These are phyloP conservation scores for Phallusia fumigata DNA, from an alignment of 23 tunicate genomes.

Conservation along the genomic window DNA sequence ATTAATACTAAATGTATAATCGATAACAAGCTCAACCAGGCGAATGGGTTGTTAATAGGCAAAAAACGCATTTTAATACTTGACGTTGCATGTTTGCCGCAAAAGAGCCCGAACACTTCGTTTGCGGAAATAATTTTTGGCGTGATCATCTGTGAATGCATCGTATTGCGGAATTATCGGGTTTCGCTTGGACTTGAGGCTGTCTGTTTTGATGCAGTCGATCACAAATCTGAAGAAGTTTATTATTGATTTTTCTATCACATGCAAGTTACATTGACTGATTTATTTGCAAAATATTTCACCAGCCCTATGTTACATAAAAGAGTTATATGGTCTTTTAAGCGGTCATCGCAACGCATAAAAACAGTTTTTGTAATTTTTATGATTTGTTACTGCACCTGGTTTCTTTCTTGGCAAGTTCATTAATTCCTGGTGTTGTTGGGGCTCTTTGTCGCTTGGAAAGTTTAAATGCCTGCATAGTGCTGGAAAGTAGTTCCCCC, in stretches of 20 bases:
- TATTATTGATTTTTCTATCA: too few relatives aligned
- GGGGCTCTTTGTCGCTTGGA: constrained; percentile 44
- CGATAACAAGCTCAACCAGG: too few relatives aligned
- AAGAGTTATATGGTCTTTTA: too few relatives aligned
- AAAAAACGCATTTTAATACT: not conserved
- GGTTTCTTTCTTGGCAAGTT: constrained; percentile 16
- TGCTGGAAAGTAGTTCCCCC: constrained; percentile 2
- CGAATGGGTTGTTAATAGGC: not conserved
- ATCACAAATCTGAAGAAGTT: constrained; percentile 44
- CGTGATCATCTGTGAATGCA: constrained; percentile 61
- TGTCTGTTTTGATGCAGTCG: constrained; percentile 66
- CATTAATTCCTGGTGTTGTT: constrained; percentile 28
- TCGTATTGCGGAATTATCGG: constrained; percentile 76
- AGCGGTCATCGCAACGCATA: too few relatives aligned
- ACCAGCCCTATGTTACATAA: too few relatives aligned
- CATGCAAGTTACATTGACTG: too few relatives aligned
- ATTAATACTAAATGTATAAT: too few relatives aligned
- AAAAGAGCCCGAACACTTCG: constrained; percentile 48
- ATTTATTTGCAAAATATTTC: too few relatives aligned
- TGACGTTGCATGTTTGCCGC: constrained; percentile 44
- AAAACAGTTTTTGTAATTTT: too few relatives aligned
- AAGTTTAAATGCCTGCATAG: constrained; percentile 9
- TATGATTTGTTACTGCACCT: constrained; percentile 25
- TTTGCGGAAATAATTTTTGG: constrained; percentile 59
- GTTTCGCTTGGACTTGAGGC: constrained; percentile 35